Conservation (phyloP, 2,888 invertebrate species). For the Argynnis bischoffii region DNA sequence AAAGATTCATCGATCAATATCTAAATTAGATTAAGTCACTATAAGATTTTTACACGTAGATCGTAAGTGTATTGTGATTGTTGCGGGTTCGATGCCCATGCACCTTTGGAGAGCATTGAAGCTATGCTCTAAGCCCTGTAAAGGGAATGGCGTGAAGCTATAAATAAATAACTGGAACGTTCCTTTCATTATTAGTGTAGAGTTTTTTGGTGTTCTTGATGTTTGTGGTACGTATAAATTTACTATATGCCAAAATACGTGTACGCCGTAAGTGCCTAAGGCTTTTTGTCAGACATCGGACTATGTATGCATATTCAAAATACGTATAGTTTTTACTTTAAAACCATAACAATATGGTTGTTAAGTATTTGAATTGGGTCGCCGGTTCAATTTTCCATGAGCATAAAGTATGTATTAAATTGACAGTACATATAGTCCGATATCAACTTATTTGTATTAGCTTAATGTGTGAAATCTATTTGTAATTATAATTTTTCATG, state of each 20-base stretch:
- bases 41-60: constrained; percentile 28
- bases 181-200: constrained; percentile 36
- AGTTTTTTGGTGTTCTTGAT: constrained; percentile 31
- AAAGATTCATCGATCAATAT: constrained; percentile 39
- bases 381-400: not conserved
- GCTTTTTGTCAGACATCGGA: constrained; percentile 48
- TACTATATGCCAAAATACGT: constrained; percentile 60
- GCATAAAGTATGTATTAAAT: not conserved
- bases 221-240: constrained; percentile 26
- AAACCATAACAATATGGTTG: no score
- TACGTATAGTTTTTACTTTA: no score
- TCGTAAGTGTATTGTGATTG: constrained; percentile 33
- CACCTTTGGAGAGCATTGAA: no score
- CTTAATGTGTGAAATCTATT: constrained; percentile 14
- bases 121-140: no score
- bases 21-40: constrained; percentile 55
- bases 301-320: not conserved
- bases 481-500: constrained; percentile 25
- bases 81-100: constrained; percentile 1
- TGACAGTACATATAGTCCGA: constrained; percentile 5
- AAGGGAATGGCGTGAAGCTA: no score
- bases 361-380: not conserved
- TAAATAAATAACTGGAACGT: constrained; percentile 18
- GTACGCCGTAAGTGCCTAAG: constrained; percentile 74
- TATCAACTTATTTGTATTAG: constrained; percentile 19